Base-by-base conservation (phyloP, 1,140 invertebrate genomes). In the Harpegnathos saltator region DNA sequence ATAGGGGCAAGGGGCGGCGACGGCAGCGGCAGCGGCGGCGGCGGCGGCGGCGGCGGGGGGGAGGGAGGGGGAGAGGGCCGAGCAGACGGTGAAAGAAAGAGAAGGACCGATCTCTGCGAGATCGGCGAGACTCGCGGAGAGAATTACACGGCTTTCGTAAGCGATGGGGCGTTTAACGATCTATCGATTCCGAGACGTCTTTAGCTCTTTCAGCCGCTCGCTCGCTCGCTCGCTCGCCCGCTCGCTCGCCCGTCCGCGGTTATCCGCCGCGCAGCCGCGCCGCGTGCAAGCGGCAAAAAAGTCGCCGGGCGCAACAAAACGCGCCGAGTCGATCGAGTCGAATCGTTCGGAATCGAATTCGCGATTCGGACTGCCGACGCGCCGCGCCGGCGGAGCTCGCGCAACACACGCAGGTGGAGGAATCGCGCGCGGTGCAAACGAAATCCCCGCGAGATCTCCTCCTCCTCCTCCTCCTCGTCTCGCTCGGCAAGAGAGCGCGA, bases 81-180 rank as follows among this genome's bases (percentile, higher is more conserved):
- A n/a, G n/a, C n/a, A n/a, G n/a, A n/a, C n/a, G n/a, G 38, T 44
- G 38, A 86, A 54, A 77, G 66, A 84, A 71, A 75, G 72, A 84
- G 52, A 50, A 14, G 12, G 63, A 54, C 14, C 7, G 24, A 54
- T 44, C 33, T 44, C 3, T 9, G 38, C 78, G 59, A n/a, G n/a
- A n/a, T n/a, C 50, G 61, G 44, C 44, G 52, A 50, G 63, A 72
- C 59, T 71, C 54, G 54, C 58, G 66, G 61, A 62, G 61, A 29
- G 59, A 89, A 88, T 85, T 81, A 88, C 85, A 89, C 58, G 80
- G 85, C 74, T 83, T 82, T 85, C 75, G 84, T 81, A 80, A 71
- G 69, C 50, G 63, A 84, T 74, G 59, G 69, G 71, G 62, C 84
- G 82, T 87, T 86, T 82, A 88, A 78, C 72, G 75, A 88, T 83